Base-by-base conservation (phyloP, 1,140 invertebrate species). In the Hesperophylax magnus region DNA sequence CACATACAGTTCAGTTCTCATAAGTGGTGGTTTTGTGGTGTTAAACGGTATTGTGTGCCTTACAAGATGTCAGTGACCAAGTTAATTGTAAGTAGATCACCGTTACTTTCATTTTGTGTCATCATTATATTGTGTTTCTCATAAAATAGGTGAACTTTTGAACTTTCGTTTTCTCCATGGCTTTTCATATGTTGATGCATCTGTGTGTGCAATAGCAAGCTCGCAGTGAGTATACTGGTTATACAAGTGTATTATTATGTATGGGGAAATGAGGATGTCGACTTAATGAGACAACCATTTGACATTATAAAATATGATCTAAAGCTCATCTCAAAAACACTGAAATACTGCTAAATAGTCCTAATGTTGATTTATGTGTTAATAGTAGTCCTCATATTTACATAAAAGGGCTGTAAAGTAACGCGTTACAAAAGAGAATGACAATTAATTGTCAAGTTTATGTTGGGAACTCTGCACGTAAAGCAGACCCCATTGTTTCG, bases 21-120 rank as follows among this genome's bases (percentile, higher is more conserved):
- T 14, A 5, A 39, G 76, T 78, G 74, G 54, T 61, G 74, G 24
- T 61, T 39, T 65, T 78, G 65, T 71, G n/a, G 15, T 69, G 63
- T 65, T 39, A 58, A 78, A 71, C 24, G 39, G 47, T 56, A 60
- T 20, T 72, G 75, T 81, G 80, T 78, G 76, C 80, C 80, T 56
- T 47, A 52, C 54, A 78, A 69, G 75, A 81, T 81, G 80, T 81
- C 80, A 81, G 80, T 81, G 80, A 78, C 54, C 74, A 77, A 69
- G 74, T 24, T 78, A 34, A 56, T 63, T 60, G 80, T 81, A 78
- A 81, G 80, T 81, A 81, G 17, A 71, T 20, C 17, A 7, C 20
- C 3, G 0, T 20, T 47, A 47, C 0, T n/a, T 18, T 18, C 39
- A 18, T 47, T 52, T 71, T 47, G 31, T 71, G 39, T 52, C 67